Percentiles rank a stretch among this genome's conserved stretches.
Evolutionary conservation across 1,140 invertebrate species (phyloP).

Genomic region (Drosophila lowei): DNA sequence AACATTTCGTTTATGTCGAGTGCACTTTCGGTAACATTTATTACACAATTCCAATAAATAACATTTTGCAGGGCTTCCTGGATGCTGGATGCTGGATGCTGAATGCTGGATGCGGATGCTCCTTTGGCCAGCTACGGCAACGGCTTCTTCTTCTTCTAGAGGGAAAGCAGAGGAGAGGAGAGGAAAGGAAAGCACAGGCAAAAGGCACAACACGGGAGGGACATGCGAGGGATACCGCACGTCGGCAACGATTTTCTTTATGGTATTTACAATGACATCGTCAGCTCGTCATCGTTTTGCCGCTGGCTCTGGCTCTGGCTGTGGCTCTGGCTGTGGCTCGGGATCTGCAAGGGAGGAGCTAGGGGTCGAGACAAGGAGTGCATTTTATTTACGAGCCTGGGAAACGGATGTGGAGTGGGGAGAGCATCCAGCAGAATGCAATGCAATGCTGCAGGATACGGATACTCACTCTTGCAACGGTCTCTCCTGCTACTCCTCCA

Average conservation of each 20-base stretch:
- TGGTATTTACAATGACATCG: slow-evolving; percentile 76
- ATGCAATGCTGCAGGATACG: too few relatives aligned
- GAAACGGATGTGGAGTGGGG: too few relatives aligned
- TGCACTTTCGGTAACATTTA: slow-evolving; percentile 77
- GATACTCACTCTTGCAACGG: too few relatives aligned
- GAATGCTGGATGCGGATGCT: slow-evolving; percentile 5
- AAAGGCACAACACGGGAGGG: neutral
- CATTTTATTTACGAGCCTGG: slow-evolving; percentile 40
- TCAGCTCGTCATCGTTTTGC: slow-evolving; percentile 74
- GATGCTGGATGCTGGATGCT: slow-evolving; percentile 26
- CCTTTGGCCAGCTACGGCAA: neutral
- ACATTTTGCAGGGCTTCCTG: slow-evolving; percentile 69
- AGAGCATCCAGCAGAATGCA: too few relatives aligned
- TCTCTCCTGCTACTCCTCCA: too few relatives aligned
- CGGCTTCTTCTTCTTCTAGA: too few relatives aligned
- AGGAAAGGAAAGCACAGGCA: neutral
- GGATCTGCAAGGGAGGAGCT: neutral
- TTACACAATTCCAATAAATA: slow-evolving; percentile 80
- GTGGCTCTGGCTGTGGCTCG: too few relatives aligned
- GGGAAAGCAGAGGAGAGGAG: too few relatives aligned
- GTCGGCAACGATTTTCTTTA: slow-evolving; percentile 73
- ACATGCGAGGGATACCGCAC: slow-evolving; percentile 22
- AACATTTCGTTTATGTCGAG: slow-evolving; percentile 71
- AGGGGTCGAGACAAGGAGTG: neutral
- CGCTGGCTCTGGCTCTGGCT: slow-evolving; percentile 23